phyloP scores from a whole-genome alignment of 2,888 invertebrate species.

The Drosophila paramelanica region DNA sequence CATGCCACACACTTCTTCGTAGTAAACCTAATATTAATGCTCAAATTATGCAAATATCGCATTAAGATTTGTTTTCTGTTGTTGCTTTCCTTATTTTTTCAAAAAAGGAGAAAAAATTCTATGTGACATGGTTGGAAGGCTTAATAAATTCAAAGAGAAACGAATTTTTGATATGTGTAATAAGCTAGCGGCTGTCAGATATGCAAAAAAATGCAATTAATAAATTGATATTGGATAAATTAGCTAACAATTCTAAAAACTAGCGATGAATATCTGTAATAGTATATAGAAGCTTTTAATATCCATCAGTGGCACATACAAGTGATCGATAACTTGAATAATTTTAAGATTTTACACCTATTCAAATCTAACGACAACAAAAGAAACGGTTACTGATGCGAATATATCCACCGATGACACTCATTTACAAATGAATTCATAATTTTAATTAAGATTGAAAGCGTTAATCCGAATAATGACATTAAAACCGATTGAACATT shows the following conservation, averaged over 20 bases:
- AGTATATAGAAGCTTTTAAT: too few species aligned
- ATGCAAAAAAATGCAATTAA: slow-evolving; percentile 23
- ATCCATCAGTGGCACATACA: background rate
- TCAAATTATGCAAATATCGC: slow-evolving; percentile 69
- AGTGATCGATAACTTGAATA: too few species aligned
- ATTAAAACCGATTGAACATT: slow-evolving; percentile 26
- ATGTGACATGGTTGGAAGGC: slow-evolving; percentile 23
- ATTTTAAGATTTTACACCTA: background rate
- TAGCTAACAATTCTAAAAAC: too few species aligned
- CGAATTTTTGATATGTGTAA: slow-evolving; percentile 42
- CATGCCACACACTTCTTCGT: slow-evolving; percentile 36
- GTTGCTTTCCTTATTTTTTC: slow-evolving; percentile 17
- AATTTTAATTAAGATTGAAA: slow-evolving; percentile 34
- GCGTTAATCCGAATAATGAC: slow-evolving; percentile 37
- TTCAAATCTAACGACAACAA: background rate
- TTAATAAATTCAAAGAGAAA: slow-evolving; percentile 44
- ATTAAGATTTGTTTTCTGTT: slow-evolving; percentile 51
- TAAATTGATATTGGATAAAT: slow-evolving; percentile 29
- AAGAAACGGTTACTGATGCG: too few species aligned
- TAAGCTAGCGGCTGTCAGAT: slow-evolving; percentile 37
- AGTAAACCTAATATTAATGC: slow-evolving; percentile 66
- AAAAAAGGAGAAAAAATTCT: slow-evolving; percentile 13
- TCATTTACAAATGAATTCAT: background rate
- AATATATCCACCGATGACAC: background rate
- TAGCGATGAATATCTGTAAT: too few species aligned